Base-by-base conservation (phyloP, 2,888 invertebrate species). In the Spicauda simplicius region DNA sequence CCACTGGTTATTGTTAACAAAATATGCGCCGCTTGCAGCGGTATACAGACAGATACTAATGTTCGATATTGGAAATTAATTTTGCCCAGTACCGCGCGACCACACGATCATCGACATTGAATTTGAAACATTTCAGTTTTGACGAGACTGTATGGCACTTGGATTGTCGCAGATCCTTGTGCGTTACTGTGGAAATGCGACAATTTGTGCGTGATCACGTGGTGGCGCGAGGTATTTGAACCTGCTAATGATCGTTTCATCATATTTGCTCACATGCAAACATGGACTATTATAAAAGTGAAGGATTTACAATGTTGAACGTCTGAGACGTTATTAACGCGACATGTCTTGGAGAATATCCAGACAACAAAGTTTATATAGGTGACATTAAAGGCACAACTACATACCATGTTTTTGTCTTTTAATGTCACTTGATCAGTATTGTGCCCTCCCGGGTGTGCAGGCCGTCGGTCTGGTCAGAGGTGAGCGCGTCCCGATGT, bases 351-450 rank as follows among this genome's bases (percentile, higher is more conserved):
- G 48, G 16, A 1, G 16, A 10, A 33, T 16, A 16, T 48, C 16
- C 16, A 16, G 48, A 16, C 16, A 16, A 14, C 48, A 48, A 48
- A 16, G 48, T 48, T 48, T 37, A 25, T 45, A 41, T 54, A 54
- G 54, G 41, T 61, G 37, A 53, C 41, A 55, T 55, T 63, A 55
- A 55, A n/a, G 55, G 48, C 30, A 56, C 16, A 25, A 16, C 18
- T 16, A 30, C 45, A 48, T 0, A 3, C 16, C 10, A 30, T 2
- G 6, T 20, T 63, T 18, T 16, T 50, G 12, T 19, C n/a, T 30
- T 33, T 56, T 56, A 56, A 45, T 63, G 63, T 14, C 41, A 63
- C 55, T 63, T 63, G 63, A 48, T 56, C 48, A 56, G 55, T 30
- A 48, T 14, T 33, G 63, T 56, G 33, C 56, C 55, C 33, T 25